These are phyloP conservation scores for Battus philenor DNA, from an alignment of 1,140 invertebrate species.

Conservation along the genomic window DNA sequence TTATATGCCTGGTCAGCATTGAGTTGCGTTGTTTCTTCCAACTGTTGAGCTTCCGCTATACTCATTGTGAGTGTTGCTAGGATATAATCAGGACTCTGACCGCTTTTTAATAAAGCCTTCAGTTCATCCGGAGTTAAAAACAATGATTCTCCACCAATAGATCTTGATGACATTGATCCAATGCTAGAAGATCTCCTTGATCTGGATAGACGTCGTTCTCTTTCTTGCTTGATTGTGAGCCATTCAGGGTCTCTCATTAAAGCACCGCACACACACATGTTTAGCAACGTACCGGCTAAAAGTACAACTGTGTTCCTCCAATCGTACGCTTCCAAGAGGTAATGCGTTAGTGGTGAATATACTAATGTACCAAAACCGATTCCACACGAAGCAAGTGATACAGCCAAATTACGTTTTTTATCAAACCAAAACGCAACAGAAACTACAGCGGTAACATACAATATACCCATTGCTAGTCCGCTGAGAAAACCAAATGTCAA, in stretches of 20 bases:
- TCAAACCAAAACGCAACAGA: conserved; percentile 98
- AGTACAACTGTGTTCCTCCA: conserved; percentile 90
- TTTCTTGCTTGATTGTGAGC: conserved; percentile 71
- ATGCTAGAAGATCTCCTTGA: conserved; percentile 45
- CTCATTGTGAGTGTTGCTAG: conserved; percentile 49
- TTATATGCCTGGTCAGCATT: conserved; percentile 48
- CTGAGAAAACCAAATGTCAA: conserved; percentile 91
- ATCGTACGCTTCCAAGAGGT: conserved; percentile 82
- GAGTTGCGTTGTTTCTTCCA: conserved; percentile 58
- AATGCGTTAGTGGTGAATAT: conserved; percentile 86
- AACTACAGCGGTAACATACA: conserved; percentile 92
- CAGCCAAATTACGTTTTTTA: conserved; percentile 91
- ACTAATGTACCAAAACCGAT: conserved; percentile 80
- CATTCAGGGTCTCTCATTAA: conserved; percentile 90
- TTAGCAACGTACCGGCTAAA: conserved; percentile 87
- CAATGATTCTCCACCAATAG: conserved; percentile 51
- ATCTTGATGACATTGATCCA: conserved; percentile 49
- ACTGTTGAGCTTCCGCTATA: conserved; percentile 52
- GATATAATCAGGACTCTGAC: conserved; percentile 59
- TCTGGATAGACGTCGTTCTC: conserved; percentile 39
- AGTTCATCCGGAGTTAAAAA: conserved; percentile 51
- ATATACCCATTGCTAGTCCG: conserved; percentile 88
- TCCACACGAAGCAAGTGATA: conserved; percentile 71
- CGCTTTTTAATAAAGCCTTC: conserved; percentile 50
- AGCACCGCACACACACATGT: conserved; percentile 91